Base-by-base conservation (phyloP, 2,888 invertebrate genomes). In the Steinernema hermaphroditum region DNA sequence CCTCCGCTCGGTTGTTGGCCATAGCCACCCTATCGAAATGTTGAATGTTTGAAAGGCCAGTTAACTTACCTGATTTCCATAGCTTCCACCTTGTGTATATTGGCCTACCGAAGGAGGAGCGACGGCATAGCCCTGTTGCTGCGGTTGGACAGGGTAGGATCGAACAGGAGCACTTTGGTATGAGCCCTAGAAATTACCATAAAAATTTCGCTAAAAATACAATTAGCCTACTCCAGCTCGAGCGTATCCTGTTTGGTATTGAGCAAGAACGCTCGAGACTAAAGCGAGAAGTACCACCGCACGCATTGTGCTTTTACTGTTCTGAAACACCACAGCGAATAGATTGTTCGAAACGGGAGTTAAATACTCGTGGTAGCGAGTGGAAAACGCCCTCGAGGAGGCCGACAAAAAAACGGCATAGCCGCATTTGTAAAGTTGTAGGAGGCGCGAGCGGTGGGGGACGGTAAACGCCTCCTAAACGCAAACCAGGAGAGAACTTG, bases 121-220 rank as follows among this genome's bases (percentile, higher is more conserved):
- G 19, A 62, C 62, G 19, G 62, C 62, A 62, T 62, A 62, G 62
- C 62, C 62, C 27, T 62, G 62, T n/a, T 62, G 62, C 32, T 62
- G 37, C 12, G 6, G 6, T 37, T 37, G 62, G 29, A 29, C 62
- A 32, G 62, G 32, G 34, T 62, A 32, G 16, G 62, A 8, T 32
- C 27, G 62, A 29, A 62, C 62, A 32, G 62, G n/a, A 46, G 8
- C 46, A 19, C 8, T 4, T 62, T 62, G 62, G 19, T 62, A 62
- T 14, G 62, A 29, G 27, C 62, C 62, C 62, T 62, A 62, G 16
- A 32, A 62, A 14, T 32, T 1, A 54, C 9, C 19, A 22, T 54
- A 16, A 1, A 29, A 16, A 32, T n/a, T n/a, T 27, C 2, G 8
- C 9, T 4, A 32, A 16, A 32, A 27, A 50, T 22, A 2, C 9